These are phyloP conservation scores for Aphelocoma californica DNA, from an alignment of 2,797 vertebrate species.

Conservation along the genomic window DNA sequence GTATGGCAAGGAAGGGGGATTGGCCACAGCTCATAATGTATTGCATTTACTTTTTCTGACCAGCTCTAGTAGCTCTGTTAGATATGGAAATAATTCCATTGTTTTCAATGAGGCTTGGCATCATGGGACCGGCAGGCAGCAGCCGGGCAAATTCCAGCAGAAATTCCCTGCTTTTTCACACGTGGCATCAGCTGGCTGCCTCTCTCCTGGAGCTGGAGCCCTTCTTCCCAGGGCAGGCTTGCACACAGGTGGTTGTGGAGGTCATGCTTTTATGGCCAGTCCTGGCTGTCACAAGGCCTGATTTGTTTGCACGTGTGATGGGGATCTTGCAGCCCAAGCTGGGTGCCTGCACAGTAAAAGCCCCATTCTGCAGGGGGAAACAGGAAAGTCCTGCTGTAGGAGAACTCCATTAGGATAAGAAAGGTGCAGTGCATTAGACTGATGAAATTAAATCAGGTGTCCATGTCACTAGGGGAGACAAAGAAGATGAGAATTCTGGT, in stretches of 20 bases:
- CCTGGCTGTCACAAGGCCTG: not conserved
- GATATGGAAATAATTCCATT: not conserved
- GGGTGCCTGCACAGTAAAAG: not conserved
- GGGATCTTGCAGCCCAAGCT: fast-evolving
- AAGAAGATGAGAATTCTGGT: not conserved
- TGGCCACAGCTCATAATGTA: not conserved
- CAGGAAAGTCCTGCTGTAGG: not conserved
- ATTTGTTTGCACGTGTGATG: not conserved
- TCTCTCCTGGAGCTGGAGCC: not conserved
- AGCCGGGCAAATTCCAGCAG: not conserved
- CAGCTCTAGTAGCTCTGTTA: not conserved
- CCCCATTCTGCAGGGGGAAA: not conserved
- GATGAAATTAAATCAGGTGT: not conserved
- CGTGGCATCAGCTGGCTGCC: not conserved
- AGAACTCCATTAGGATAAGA: not conserved
- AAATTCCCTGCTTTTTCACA: not conserved
- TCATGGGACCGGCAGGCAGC: not conserved
- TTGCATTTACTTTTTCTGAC: not conserved
- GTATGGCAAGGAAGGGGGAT: not conserved
- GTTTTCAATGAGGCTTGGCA: not conserved
- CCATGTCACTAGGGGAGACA: not conserved
- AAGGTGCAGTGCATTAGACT: not conserved
- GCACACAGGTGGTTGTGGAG: not conserved
- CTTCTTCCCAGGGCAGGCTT: not conserved
- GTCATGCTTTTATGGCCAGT: not conserved